A percentile compares a stretch with the other conserved stretches of the same genome.
Conservation (phyloP, 2,113 vertebrate genomes). For the Tupaia chinensis region DNA sequence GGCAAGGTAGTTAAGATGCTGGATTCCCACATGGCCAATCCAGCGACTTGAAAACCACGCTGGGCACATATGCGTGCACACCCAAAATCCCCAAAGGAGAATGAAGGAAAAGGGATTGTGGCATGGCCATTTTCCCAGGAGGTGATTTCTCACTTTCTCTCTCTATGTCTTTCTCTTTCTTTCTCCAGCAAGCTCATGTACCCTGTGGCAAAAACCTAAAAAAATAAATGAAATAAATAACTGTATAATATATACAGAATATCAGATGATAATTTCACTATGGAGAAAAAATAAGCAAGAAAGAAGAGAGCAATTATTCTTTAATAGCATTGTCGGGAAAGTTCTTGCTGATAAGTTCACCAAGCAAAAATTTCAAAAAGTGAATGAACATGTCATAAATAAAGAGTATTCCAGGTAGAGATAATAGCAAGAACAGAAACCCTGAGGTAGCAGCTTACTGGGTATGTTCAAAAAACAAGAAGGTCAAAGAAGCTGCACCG, state of each 20-base stretch:
- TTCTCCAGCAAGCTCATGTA: no score
- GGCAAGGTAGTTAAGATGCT: no score
- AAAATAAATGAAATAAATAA: no score
- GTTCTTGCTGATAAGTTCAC: not conserved
- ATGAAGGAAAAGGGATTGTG: no score
- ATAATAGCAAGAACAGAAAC: not conserved
- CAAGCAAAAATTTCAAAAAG: not conserved
- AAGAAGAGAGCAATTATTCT: not conserved
- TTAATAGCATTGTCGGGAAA: not conserved
- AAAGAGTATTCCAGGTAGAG: not conserved
- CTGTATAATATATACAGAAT: not conserved
- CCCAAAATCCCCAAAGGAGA: no score
- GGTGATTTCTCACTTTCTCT: no score
- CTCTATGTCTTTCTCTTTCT: no score
- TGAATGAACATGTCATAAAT: not conserved
- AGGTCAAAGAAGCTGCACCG: not conserved
- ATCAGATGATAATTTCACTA: not conserved
- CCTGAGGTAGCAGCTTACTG: not conserved
- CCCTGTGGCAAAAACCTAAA: no score
- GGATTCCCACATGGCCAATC: no score
- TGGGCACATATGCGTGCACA: no score
- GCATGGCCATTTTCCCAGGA: no score
- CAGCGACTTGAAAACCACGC: no score
- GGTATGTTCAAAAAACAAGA: not conserved
- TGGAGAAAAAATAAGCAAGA: not conserved